Conservation (phyloP, 2,888 invertebrate species). For the Antheraea assamensis region DNA sequence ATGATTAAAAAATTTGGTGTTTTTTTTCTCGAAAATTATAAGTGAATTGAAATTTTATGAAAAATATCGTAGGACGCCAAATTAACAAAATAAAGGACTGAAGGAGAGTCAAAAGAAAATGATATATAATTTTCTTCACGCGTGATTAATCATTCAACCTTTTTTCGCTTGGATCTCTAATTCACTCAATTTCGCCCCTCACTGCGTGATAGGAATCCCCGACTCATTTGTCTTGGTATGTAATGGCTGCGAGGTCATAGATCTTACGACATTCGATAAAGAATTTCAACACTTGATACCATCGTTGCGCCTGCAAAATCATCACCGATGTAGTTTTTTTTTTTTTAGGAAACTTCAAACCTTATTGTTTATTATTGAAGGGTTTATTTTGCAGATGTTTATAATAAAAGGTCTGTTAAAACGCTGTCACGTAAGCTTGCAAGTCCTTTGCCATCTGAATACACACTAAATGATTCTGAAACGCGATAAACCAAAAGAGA, state of each 20-base stretch:
- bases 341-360: background rate
- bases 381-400: too few species aligned
- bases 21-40: too few species aligned
- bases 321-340: background rate
- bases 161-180: conserved; percentile 16
- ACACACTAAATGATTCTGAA: too few species aligned
- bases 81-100: background rate
- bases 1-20: too few species aligned
- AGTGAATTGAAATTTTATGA: background rate
- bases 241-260: background rate
- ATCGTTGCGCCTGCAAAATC: background rate
- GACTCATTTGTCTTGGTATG: conserved; percentile 24
- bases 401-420: too few species aligned
- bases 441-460: too few species aligned
- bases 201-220: conserved; percentile 23
- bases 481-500: too few species aligned
- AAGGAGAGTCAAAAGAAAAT: background rate
- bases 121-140: background rate
- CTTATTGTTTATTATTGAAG: background rate
- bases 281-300: background rate
- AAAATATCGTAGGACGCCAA: background rate
- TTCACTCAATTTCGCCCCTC: conserved; percentile 23
- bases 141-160: background rate
- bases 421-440: too few species aligned
- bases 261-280: background rate